Evolutionary conservation across 1,140 invertebrate genomes (phyloP).

Genomic region (Oreohelix idahoensis): DNA sequence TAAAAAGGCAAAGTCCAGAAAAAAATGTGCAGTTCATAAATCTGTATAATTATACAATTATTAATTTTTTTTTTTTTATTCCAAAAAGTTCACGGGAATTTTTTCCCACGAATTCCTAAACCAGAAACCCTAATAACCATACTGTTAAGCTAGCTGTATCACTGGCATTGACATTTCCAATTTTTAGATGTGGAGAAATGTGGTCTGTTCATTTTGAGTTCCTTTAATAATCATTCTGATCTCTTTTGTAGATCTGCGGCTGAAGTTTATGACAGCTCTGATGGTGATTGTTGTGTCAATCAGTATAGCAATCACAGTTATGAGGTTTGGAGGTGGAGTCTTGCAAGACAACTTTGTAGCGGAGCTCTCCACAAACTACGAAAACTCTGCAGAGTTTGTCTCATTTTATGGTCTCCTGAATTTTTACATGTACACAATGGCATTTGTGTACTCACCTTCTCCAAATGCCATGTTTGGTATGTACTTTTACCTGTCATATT

Average conservation of each 20-base stretch:
- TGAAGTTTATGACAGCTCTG: conserved; percentile 91
- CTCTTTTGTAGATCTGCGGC: conserved; percentile 83
- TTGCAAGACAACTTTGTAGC: conserved; percentile 95
- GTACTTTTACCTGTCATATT: conserved; percentile 58
- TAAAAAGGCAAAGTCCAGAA: too few species aligned
- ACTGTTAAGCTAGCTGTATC: too few species aligned
- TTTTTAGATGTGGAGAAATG: too few species aligned
- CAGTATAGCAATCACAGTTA: conserved; percentile 83
- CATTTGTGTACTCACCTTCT: conserved; percentile 93
- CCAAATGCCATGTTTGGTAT: conserved; percentile 86
- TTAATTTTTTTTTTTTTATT: too few species aligned
- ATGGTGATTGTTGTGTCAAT: conserved; percentile 88
- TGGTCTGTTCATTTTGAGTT: too few species aligned
- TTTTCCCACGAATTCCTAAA: too few species aligned
- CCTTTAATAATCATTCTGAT: too few species aligned
- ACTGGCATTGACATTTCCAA: too few species aligned
- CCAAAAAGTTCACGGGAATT: too few species aligned
- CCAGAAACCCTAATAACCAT: too few species aligned
- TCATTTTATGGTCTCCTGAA: conserved; percentile 95
- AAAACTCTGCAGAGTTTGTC: conserved; percentile 94
- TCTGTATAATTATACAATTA: too few species aligned
- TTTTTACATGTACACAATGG: conserved; percentile 94
- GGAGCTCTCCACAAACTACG: conserved; percentile 87
- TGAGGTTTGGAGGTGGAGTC: conserved; percentile 89
- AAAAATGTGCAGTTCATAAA: too few species aligned